Evolutionary conservation across 2,888 invertebrate genomes (phyloP), one percentile per base, ranked within the genome.

Genomic region (Eupsilia transversa): DNA sequence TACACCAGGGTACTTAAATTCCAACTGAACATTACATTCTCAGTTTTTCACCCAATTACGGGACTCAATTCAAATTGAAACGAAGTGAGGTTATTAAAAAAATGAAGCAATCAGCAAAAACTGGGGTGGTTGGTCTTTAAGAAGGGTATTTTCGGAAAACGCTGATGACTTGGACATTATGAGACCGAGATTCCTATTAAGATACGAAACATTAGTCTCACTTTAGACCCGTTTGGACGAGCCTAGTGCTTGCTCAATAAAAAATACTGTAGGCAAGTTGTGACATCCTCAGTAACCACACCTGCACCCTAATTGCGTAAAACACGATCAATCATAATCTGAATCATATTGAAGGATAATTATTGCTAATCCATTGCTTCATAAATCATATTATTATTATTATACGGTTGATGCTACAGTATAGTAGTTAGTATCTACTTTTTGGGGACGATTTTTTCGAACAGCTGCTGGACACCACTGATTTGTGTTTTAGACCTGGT

Each of bases 111-210:
- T 94, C 94, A 93, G 94, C 95, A 87, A 88, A 91, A 92, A 91
- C 84, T 87, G 87, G 87, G 84, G 85, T 87, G 87, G 82, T 86
- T 74, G 86, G 90, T 90, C 85, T 89, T 91, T 89, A 91, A 93
- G 93, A 88, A 89, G 90, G 91, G 86, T 90, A 91, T 91, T 93
- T 93, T 95, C 92, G 93, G 92, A 94, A 94, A 95, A 93, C 92
- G 95, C 95, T 96, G 96, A 96, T 96, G 95, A 94, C 93, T 92
- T 92, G 93, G 94, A 94, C 94, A 94, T 95, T 95, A 95, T 93
- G 94, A 94, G 91, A 91, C 93, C 93, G 86, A 94, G 96, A 96
- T 96, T 94, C 93, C 95, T 95, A 96, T 96, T 96, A 95, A 94
- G 96, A 96, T 96, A 95, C 86, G 91, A 89, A 88, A 93, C 94